Evolutionary conservation across 2,888 invertebrate genomes (phyloP).

Genomic region (Megaustenia siamemsis): DNA sequence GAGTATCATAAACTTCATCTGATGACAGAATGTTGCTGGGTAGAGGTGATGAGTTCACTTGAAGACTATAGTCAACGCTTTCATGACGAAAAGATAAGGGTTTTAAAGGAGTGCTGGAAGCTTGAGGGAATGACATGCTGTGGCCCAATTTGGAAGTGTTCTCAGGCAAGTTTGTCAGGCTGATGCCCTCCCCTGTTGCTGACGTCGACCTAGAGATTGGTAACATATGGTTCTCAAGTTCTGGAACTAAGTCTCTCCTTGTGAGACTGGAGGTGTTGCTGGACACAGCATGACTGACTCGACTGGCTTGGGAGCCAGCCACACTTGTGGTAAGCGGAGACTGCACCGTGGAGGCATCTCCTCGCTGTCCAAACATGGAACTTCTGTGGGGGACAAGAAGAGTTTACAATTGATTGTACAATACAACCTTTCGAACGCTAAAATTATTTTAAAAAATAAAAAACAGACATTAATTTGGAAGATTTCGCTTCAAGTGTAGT

Average conservation of each 20-base stretch:
- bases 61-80: slow-evolving; percentile 21
- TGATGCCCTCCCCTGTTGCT: slow-evolving; percentile 18
- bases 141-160: slow-evolving; percentile 23
- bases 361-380: slow-evolving; percentile 21
- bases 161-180: not conserved
- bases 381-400: not conserved
- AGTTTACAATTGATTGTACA: no score
- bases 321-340: slow-evolving; percentile 37
- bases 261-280: slow-evolving; percentile 35
- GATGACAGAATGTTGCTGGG: not conserved
- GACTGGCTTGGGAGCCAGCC: slow-evolving; percentile 39
- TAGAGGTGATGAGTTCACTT: not conserved
- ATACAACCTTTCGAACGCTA: no score
- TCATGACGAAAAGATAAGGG: not conserved
- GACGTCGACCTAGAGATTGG: slow-evolving; percentile 3
- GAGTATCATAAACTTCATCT: not conserved
- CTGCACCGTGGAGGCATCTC: slow-evolving; percentile 10
- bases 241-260: slow-evolving; percentile 13
- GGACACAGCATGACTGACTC: slow-evolving; percentile 20
- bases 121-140: slow-evolving; percentile 37
- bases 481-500: no score
- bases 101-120: not conserved
- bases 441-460: no score
- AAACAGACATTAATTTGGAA: no score
- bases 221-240: not conserved